Percentiles rank a stretch among this genome's conserved stretches.
phyloP scores from a whole-genome alignment of 1,140 invertebrate genomes.

The Hypsibius dujardini region DNA sequence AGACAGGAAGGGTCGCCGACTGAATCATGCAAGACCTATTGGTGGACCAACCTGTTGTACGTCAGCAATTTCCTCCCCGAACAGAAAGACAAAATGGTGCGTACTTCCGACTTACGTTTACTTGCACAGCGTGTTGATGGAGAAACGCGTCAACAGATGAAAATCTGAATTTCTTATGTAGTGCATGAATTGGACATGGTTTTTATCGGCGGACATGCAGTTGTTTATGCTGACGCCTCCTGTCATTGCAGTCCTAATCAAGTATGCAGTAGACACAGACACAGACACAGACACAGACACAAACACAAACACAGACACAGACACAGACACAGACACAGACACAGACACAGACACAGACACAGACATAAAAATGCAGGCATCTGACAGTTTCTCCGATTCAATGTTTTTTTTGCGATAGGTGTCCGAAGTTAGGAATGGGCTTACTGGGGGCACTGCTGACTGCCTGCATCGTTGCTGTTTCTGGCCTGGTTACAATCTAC shows the following conservation, averaged over 20 bases:
- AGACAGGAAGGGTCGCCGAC: slow-evolving; percentile 1
- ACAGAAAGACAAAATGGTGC: slow-evolving; percentile 6
- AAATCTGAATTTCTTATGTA: not conserved
- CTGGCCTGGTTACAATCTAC: not conserved
- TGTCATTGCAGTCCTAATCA: slow-evolving; percentile 20
- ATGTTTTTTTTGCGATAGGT: not conserved
- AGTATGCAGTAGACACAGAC: not conserved
- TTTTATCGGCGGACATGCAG: slow-evolving; percentile 25
- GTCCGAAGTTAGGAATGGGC: not conserved
- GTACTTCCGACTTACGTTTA: not conserved
- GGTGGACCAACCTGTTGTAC: slow-evolving; percentile 26
- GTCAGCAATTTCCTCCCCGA: slow-evolving; percentile 26
- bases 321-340: no score
- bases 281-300: no score
- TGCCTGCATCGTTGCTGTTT: not conserved
- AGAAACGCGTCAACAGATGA: not conserved
- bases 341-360: no score
- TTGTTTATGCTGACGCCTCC: slow-evolving; percentile 23
- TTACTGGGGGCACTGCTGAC: not conserved
- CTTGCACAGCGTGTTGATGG: not conserved
- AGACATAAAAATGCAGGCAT: no score
- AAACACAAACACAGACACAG: no score
- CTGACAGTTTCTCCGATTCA: not conserved
- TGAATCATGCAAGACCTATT: slow-evolving; percentile 23
- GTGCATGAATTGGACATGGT: slow-evolving; percentile 25